These are phyloP conservation scores for Exephanes ischioxanthus DNA, from an alignment of 2,888 invertebrate species.

Conservation along the genomic window DNA sequence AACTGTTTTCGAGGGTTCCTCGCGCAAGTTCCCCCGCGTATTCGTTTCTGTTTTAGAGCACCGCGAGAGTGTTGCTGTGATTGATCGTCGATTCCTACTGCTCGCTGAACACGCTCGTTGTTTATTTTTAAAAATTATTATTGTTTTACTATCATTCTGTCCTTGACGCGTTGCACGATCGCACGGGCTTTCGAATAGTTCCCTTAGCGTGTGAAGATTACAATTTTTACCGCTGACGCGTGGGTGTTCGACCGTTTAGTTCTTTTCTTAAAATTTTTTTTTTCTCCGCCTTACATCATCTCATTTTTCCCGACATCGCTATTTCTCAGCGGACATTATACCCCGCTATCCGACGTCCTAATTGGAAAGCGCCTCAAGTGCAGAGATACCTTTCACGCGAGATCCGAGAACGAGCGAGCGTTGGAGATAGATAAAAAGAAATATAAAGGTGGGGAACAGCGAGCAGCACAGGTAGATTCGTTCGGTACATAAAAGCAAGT, in stretches of 20 bases:
- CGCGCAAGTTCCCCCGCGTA: neutral
- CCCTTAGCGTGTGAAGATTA: neutral
- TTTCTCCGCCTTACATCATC: neutral
- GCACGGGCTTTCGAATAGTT: neutral
- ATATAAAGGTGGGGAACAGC: neutral
- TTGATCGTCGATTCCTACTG: neutral
- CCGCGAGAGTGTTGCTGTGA: neutral
- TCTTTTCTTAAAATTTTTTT: conserved; percentile 2
- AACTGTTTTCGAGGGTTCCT: neutral
- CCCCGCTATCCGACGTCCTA: conserved; percentile 60
- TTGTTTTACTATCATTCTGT: neutral
- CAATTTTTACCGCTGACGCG: neutral
- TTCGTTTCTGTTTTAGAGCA: conserved; percentile 1
- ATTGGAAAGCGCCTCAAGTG: conserved; percentile 79
- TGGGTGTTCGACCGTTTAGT: neutral
- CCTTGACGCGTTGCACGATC: neutral
- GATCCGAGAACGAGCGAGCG: conserved; percentile 53
- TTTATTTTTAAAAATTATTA: neutral
- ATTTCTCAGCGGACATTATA: conserved; percentile 65
- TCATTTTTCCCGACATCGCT: conserved; percentile 37
- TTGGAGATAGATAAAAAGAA: conserved; percentile 32
- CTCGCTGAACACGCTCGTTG: neutral
- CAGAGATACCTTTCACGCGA: conserved; percentile 81
- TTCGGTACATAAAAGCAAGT: neutral
- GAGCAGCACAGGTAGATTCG: conserved; percentile 3